Evolutionary conservation across 2,888 invertebrate genomes (phyloP), one percentile per base, ranked within the genome.

Genomic region (Kuschelorhynchus macadamiae): DNA sequence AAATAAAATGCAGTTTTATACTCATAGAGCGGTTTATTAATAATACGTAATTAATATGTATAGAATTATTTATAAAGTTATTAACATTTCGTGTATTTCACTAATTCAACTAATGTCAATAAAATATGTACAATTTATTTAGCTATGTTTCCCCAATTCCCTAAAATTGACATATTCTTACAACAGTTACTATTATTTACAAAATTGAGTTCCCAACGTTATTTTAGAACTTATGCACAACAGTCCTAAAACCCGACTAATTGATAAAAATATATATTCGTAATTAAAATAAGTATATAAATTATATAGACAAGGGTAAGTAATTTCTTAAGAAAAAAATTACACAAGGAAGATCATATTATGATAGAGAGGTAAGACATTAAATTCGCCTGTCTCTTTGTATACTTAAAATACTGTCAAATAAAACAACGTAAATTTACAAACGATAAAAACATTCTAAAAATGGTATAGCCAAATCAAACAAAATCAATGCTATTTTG

Each of bases 101-200:
- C 82, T 82, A 62, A 83, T 82, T 83, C 82, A 83, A 83, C 83
- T 83, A 83, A 85, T 88, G 88, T 88, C 88, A 87, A 83, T 88
- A 83, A 82, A 84, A 81, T 85, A 84, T 85, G 80, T 84, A 84
- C 84, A 88, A 84, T 88, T 83, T 81, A 82, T 83, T 83, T 83
- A 83, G 81, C 82, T 83, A 83, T 53, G 33, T 78, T 73, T 88
- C 88, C 88, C 89, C 88, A 86, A 88, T 88, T 88, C 87, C 88
- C 88, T 88, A 88, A 88, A 88, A 88, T 88, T 88, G 88, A 88
- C 88, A 87, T 87, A 87, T 88, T 87, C 87, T 88, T 88, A 88
- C 88, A 88, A 82, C 61, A 83, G 80, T 82, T 82, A 82, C 82
- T 83, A 82, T 78, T 69, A 69, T 71, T 56, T 71, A 69, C 66